These are phyloP conservation scores for Oligia strigilis DNA, from an alignment of 2,888 invertebrate genomes.

Conservation along the genomic window DNA sequence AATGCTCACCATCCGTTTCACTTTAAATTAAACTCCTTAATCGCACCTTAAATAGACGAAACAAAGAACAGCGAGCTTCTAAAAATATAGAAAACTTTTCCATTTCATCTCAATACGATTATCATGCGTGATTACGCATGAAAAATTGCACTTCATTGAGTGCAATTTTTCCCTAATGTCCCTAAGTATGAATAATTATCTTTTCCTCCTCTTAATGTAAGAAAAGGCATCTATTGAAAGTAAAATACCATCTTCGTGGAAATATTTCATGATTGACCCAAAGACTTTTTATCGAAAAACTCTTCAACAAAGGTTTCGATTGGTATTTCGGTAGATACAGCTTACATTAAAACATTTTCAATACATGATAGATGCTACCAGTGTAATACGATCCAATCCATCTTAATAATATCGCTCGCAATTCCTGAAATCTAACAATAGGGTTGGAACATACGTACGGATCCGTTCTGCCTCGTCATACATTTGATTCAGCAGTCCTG, in stretches of 20 bases:
- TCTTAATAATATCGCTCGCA: constrained; percentile 28
- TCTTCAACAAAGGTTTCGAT: background rate
- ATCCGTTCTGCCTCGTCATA: constrained; percentile 49
- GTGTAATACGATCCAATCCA: constrained; percentile 27
- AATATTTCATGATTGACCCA: constrained; percentile 22
- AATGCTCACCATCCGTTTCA: constrained; percentile 16
- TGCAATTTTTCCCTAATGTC: constrained; percentile 31
- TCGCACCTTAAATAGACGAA: constrained; percentile 19
- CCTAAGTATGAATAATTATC: constrained; percentile 42
- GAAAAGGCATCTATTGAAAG: constrained; percentile 32
- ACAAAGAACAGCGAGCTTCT: constrained; percentile 1
- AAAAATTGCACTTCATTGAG: background rate
- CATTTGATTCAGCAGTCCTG: constrained; percentile 44
- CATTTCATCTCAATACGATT: constrained; percentile 21
- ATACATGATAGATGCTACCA: constrained; percentile 12
- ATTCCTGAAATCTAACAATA: constrained; percentile 50
- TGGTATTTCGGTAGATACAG: background rate
- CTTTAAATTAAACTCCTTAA: constrained; percentile 43
- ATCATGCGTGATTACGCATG: constrained; percentile 14
- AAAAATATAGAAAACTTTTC: constrained; percentile 12
- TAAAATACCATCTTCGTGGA: constrained; percentile 32
- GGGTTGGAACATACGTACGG: constrained; percentile 18
- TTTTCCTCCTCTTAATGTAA: constrained; percentile 19
- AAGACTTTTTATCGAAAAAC: constrained; percentile 1
- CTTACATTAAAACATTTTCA: constrained; percentile 22